Evolutionary conservation across 1,140 invertebrate genomes (phyloP).

Genomic region (Aphidius ervi): DNA sequence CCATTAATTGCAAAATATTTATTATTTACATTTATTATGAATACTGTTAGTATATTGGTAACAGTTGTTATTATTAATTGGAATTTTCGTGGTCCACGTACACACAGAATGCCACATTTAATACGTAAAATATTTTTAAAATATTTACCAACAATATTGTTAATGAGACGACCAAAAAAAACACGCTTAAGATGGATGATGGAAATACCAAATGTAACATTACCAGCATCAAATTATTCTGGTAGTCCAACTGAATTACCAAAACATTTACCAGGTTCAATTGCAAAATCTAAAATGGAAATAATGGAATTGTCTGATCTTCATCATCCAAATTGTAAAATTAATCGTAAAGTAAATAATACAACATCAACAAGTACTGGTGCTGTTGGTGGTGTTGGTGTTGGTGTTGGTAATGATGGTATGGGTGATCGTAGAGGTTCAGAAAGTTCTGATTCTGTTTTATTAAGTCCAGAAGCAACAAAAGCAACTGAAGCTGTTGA

Average conservation of each 20-base stretch:
- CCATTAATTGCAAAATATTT: slow-evolving; percentile 98
- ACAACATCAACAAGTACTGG: slow-evolving; percentile 60
- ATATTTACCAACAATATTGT: slow-evolving; percentile 78
- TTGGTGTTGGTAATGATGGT: slow-evolving; percentile 53
- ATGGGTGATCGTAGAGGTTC: slow-evolving; percentile 71
- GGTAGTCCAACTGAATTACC: slow-evolving; percentile 75
- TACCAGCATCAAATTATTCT: slow-evolving; percentile 70
- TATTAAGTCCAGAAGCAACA: slow-evolving; percentile 86
- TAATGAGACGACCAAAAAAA: slow-evolving; percentile 90
- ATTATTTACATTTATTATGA: slow-evolving; percentile 99
- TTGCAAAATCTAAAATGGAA: slow-evolving; percentile 76
- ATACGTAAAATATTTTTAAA: slow-evolving; percentile 92
- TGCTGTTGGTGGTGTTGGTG: slow-evolving; percentile 56
- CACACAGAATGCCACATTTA: slow-evolving; percentile 90
- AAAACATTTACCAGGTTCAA: slow-evolving; percentile 61
- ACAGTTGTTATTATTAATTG: slow-evolving; percentile 99
- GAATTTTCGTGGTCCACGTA: slow-evolving; percentile 94
- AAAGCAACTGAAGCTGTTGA: slow-evolving; percentile 96
- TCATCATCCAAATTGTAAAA: slow-evolving; percentile 93
- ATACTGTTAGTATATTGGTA: slow-evolving; percentile 97
- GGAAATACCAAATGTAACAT: slow-evolving; percentile 88
- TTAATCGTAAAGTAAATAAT: slow-evolving; percentile 71
- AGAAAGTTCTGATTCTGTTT: slow-evolving; percentile 84
- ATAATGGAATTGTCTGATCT: slow-evolving; percentile 91
- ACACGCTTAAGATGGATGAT: slow-evolving; percentile 93